These are phyloP conservation scores for Anneissia japonica DNA, from an alignment of 35 echinoderm and acorn worm species.

Conservation along the genomic window DNA sequence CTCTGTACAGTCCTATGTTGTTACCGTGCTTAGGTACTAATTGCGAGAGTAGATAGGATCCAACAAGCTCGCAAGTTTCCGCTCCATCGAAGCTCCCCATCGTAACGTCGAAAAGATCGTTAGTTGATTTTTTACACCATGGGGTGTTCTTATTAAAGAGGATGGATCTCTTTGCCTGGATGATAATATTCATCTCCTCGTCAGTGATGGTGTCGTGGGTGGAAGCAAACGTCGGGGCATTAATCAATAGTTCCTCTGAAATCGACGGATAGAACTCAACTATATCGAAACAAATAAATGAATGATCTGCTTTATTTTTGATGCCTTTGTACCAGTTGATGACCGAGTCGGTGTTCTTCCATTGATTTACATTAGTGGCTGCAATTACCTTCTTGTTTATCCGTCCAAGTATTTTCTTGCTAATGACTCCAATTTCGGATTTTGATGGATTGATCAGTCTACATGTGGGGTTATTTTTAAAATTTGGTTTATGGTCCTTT, in stretches of 20 bases:
- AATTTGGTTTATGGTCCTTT: background rate
- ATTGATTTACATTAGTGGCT: slow-evolving; percentile 16
- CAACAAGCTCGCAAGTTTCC: slow-evolving; percentile 39
- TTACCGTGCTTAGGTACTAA: too few relatives aligned
- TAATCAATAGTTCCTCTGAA: slow-evolving; percentile 14
- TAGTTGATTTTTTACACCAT: slow-evolving; percentile 11
- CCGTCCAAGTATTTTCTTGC: slow-evolving; percentile 5
- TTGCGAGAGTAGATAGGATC: background rate
- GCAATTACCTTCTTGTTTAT: background rate
- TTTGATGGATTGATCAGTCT: slow-evolving; percentile 6
- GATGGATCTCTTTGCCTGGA: background rate
- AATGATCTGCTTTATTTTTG: background rate
- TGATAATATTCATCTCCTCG: slow-evolving; percentile 20
- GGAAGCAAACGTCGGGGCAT: slow-evolving; percentile 29
- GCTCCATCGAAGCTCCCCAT: slow-evolving; percentile 23
- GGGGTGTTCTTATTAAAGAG: slow-evolving; percentile 21
- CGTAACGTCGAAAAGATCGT: slow-evolving; percentile 25
- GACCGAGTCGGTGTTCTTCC: slow-evolving; percentile 27
- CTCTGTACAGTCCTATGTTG: too few relatives aligned
- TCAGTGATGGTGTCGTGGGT: background rate
- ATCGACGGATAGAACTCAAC: slow-evolving; percentile 24
- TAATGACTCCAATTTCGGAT: slow-evolving; percentile 10
- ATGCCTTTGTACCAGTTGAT: slow-evolving; percentile 6
- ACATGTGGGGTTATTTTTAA: background rate
- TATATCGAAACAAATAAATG: slow-evolving; percentile 21